Evolutionary conservation across 2,888 invertebrate species (phyloP).

Genomic region (Dasysyrphus tricinctus): DNA sequence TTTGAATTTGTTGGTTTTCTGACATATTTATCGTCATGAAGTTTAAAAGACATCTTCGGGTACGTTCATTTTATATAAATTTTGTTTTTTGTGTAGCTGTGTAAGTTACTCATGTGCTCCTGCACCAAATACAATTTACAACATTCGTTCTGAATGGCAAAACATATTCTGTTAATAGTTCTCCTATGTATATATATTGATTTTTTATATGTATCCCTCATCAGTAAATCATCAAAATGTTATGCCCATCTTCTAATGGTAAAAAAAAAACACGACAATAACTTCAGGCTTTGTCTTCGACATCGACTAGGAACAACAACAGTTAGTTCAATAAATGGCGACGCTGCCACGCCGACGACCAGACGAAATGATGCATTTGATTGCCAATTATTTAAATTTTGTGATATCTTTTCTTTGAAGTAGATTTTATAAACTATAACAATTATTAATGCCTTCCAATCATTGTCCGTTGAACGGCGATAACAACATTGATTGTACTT

Average conservation of each 20-base stretch:
- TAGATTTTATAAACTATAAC: constrained; percentile 27
- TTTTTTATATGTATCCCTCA: constrained; percentile 9
- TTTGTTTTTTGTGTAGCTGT: too few species aligned
- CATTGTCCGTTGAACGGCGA: constrained; percentile 9
- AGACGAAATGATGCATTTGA: constrained; percentile 51
- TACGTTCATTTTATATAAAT: too few species aligned
- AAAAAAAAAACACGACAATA: constrained; percentile 11
- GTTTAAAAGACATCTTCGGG: too few species aligned
- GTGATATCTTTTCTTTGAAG: background rate
- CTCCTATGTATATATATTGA: background rate
- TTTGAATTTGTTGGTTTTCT: too few species aligned
- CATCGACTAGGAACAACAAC: background rate
- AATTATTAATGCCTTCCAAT: constrained; percentile 22
- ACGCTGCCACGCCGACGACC: background rate
- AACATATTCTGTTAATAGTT: background rate
- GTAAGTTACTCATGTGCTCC: background rate
- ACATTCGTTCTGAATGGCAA: background rate
- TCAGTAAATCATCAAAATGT: constrained; percentile 23
- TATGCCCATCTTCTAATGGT: constrained; percentile 18
- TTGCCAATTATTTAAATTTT: constrained; percentile 69
- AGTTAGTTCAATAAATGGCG: background rate
- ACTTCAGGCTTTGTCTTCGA: background rate
- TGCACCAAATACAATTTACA: background rate
- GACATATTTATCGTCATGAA: too few species aligned
- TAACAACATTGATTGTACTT: constrained; percentile 39